These are phyloP conservation scores for Drosophila formosana DNA, from an alignment of 2,888 invertebrate genomes.

Conservation along the genomic window DNA sequence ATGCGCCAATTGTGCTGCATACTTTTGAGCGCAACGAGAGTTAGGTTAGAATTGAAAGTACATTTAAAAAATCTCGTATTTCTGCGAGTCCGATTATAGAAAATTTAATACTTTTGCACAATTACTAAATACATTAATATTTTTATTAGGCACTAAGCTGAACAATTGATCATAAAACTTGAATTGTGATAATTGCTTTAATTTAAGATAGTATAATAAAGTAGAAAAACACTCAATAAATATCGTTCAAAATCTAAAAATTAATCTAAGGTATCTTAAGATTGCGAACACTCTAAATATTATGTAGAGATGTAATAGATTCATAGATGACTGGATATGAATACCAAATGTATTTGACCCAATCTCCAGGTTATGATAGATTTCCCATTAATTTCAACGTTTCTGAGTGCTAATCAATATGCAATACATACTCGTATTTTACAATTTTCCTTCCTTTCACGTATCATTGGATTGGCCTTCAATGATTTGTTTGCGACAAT, in stretches of 20 bases:
- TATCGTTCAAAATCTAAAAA: neutral
- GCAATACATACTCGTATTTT: conserved; percentile 21
- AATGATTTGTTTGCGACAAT: conserved; percentile 35
- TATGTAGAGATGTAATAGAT: neutral
- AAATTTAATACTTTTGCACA: too few species aligned
- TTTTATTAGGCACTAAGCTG: too few species aligned
- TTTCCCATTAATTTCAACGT: neutral
- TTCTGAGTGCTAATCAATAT: conserved; percentile 27
- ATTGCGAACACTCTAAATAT: neutral
- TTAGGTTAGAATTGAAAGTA: neutral
- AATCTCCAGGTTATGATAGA: neutral
- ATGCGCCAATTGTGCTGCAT: conserved; percentile 34
- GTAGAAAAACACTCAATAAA: too few species aligned
- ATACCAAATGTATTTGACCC: neutral
- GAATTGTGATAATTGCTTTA: too few species aligned
- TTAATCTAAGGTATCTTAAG: neutral
- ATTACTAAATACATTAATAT: too few species aligned
- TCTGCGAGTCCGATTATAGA: too few species aligned
- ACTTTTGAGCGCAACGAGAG: conserved; percentile 38
- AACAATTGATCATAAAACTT: too few species aligned
- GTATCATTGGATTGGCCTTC: conserved; percentile 9
- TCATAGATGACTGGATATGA: neutral
- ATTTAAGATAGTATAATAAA: too few species aligned
- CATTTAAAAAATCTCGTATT: neutral
- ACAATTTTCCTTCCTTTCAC: conserved; percentile 26